A percentile compares a stretch with the other conserved stretches of the same genome.
Evolutionary conservation across 2,797 vertebrate species (phyloP).

Genomic region (Choloepus didactylus): DNA sequence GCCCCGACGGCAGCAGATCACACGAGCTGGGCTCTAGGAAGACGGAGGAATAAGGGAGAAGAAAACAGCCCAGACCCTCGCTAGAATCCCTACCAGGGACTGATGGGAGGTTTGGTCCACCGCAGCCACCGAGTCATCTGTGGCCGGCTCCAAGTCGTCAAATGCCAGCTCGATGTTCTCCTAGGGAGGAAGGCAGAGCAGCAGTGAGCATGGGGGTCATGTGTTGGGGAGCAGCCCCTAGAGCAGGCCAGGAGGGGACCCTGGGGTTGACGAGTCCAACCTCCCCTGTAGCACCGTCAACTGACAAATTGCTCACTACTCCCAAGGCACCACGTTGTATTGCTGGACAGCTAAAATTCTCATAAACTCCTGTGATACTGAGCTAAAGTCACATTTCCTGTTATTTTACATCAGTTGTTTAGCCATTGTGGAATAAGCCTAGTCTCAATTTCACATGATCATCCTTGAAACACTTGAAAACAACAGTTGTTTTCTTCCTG

Average conservation of each 20-base stretch:
- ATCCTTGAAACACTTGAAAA: conserved; percentile 28
- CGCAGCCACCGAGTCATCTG: conserved; percentile 93
- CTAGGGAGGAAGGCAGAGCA: conserved; percentile 90
- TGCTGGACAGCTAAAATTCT: neutral
- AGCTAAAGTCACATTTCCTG: too few relatives aligned
- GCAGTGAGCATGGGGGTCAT: conserved; percentile 78
- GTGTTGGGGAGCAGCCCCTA: rapidly evolving
- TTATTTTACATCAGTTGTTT: neutral
- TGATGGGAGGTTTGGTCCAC: conserved; percentile 97
- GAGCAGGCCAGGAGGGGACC: neutral
- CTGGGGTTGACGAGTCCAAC: neutral
- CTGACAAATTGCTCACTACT: neutral
- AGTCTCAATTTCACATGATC: neutral
- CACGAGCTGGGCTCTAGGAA: neutral
- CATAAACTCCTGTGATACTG: too few relatives aligned
- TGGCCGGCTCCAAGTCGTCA: conserved; percentile 94
- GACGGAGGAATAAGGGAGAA: neutral
- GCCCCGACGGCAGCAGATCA: neutral
- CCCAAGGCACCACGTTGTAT: neutral
- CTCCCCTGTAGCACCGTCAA: neutral
- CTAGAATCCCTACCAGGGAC: conserved; percentile 93
- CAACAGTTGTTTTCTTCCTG: neutral
- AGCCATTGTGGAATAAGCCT: neutral
- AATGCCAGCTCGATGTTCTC: conserved; percentile 98
- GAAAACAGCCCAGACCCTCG: rapidly evolving